These are phyloP conservation scores for Meliscaeva auricollis DNA, from an alignment of 2,888 invertebrate species.

Conservation along the genomic window DNA sequence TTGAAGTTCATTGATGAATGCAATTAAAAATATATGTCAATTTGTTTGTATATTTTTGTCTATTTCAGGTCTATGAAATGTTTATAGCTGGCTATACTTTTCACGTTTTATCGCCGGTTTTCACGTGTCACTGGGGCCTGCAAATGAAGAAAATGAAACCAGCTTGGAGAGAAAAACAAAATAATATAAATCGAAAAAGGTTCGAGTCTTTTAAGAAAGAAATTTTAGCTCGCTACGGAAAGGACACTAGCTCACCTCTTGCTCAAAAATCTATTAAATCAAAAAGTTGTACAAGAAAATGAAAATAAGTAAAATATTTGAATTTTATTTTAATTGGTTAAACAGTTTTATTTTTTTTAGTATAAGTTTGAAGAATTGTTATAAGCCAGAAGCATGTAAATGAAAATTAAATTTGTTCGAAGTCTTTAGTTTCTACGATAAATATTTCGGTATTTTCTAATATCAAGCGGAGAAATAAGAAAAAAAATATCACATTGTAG, in stretches of 20 bases:
- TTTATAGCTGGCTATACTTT: conserved; percentile 95
- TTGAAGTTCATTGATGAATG: too few species aligned
- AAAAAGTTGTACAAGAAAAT: conserved; percentile 60
- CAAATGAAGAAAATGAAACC: conserved; percentile 92
- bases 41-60: not conserved
- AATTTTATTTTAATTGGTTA: too few species aligned
- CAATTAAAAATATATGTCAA: too few species aligned
- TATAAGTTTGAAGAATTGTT: too few species aligned
- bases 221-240: conserved; percentile 89
- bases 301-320: too few species aligned
- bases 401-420: too few species aligned
- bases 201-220: conserved; percentile 94
- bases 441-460: too few species aligned
- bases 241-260: conserved; percentile 57
- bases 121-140: conserved; percentile 95
- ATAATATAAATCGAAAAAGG: conserved; percentile 91
- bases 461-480: too few species aligned
- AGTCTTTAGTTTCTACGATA: too few species aligned
- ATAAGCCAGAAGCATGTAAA: too few species aligned
- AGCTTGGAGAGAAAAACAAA: conserved; percentile 94
- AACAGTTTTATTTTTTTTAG: too few species aligned
- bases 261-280: conserved; percentile 55
- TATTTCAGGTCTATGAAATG: conserved; percentile 93
- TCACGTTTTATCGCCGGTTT: conserved; percentile 93
- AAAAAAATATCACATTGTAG: too few species aligned